These are phyloP conservation scores for Philonicus albiceps DNA, from an alignment of 2,888 invertebrate species.

Conservation along the genomic window DNA sequence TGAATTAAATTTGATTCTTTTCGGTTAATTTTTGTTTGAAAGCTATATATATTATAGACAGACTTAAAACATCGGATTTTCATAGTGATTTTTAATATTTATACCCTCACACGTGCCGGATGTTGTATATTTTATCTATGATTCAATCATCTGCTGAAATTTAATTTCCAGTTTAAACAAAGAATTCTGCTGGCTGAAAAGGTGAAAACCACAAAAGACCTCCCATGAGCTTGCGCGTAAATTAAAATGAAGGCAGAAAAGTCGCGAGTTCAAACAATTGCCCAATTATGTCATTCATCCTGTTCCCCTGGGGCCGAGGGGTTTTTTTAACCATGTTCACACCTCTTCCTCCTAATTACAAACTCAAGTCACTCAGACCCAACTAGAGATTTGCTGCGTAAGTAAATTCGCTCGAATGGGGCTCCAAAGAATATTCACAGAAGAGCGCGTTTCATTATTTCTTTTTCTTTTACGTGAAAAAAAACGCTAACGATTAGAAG, in stretches of 20 bases:
- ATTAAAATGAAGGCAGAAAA: not conserved
- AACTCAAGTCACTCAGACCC: not conserved
- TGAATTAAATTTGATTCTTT: not conserved
- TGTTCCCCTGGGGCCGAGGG: not conserved
- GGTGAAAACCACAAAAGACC: not conserved
- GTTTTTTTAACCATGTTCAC: not conserved
- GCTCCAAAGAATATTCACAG: not conserved
- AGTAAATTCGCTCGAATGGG: not conserved
- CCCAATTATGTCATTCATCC: constrained; percentile 18
- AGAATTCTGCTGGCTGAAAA: not conserved
- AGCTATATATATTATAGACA: not conserved
- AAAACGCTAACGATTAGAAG: constrained; percentile 1
- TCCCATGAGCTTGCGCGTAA: not conserved
- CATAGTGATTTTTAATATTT: too few species aligned
- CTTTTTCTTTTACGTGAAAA: not conserved
- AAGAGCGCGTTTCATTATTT: not conserved
- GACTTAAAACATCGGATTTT: not conserved
- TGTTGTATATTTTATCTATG: not conserved
- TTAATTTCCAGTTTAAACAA: not conserved
- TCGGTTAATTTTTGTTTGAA: not conserved
- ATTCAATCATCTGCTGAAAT: not conserved
- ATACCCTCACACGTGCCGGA: not conserved
- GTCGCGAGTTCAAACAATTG: constrained; percentile 3
- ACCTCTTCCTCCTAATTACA: constrained; percentile 5
- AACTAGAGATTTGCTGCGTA: not conserved